Base-by-base conservation (phyloP, 2,113 vertebrate species). In the Anguilla japonica region DNA sequence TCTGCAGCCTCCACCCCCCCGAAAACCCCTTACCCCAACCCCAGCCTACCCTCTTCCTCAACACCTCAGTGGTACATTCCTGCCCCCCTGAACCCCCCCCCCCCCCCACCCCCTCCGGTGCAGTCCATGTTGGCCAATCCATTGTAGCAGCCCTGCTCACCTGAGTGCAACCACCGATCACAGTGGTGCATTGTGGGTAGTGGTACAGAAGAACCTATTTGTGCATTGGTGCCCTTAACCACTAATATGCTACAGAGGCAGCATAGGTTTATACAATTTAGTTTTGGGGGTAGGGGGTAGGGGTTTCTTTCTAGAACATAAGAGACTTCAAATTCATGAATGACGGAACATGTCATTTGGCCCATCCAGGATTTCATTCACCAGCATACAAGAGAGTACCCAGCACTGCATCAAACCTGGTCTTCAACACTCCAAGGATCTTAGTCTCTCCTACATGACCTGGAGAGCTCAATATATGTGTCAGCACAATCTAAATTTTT, bases 1-100 rank as follows among this genome's bases (percentile, higher is more conserved):
- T 22, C 79, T 22, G 79, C 50, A 34, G 20, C 56, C 40, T 53
- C 85, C 80, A 81, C 50, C 85, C 80, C 41, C 79, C 79, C 78
- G 34, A 5, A 3, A 20, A 67, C 29, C 71, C 71, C 60, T 20
- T 6, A 67, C 60, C 71, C n/a, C 60, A 67, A 41, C n/a, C 71
- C 60, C 20, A 1, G 5, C 60, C 71, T n/a, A 6, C 79, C 79
- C 79, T 79, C 85, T 40, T 86, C 85, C 79, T 81, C 85, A 63
- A 82, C 85, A 86, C 85, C 85, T 39, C 79, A 86, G 85, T 86
- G 85, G 85, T 86, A 86, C 85, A 86, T 86, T 86, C 85, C 85
- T 60, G 41, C 60, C 56, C 79, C 53, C 9, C 39, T 46, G 34
- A 34, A 34, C 34, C 34, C 34, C 57, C 78, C 60, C 22, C 29